These are phyloP conservation scores for Acanthiza pusilla DNA, from an alignment of 2,797 vertebrate species.

Conservation along the genomic window DNA sequence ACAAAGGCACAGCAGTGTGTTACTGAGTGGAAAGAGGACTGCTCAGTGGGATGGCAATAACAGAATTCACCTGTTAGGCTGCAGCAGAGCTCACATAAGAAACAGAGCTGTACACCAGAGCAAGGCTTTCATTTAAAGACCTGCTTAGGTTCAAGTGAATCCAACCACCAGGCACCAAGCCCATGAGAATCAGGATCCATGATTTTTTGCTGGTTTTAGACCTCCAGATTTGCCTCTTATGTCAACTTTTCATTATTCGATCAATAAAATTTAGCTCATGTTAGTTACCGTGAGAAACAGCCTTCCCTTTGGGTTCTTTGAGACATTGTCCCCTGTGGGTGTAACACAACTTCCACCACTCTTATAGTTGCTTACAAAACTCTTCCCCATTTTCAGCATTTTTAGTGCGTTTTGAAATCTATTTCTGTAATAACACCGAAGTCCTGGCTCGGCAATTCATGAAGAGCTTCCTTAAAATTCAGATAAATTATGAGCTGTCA, in stretches of 20 bases:
- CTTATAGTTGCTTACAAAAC: not conserved
- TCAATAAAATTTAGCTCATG: not conserved
- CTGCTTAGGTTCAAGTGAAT: not conserved
- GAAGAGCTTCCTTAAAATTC: conserved; percentile 53
- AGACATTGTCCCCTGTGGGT: not conserved
- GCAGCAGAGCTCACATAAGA: not conserved
- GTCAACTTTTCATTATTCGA: not conserved
- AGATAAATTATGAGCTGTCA: conserved; percentile 64
- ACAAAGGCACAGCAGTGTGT: not conserved
- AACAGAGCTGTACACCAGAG: not conserved
- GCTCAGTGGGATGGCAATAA: fast-evolving
- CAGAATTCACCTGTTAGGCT: not conserved
- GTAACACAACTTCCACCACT: not conserved
- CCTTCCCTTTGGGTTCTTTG: not conserved
- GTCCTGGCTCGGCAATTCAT: conserved; percentile 15
- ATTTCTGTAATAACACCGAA: not conserved
- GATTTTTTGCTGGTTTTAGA: not conserved
- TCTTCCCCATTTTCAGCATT: not conserved
- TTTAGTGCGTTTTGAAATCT: not conserved
- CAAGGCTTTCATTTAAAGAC: not conserved
- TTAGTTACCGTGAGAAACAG: not conserved
- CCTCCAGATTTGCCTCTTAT: not conserved
- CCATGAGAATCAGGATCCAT: not conserved
- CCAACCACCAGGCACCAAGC: not conserved
- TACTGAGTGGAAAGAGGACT: not conserved